Evolutionary conservation across 1,140 invertebrate genomes (phyloP).

Genomic region (Saccostrea glomerata): DNA sequence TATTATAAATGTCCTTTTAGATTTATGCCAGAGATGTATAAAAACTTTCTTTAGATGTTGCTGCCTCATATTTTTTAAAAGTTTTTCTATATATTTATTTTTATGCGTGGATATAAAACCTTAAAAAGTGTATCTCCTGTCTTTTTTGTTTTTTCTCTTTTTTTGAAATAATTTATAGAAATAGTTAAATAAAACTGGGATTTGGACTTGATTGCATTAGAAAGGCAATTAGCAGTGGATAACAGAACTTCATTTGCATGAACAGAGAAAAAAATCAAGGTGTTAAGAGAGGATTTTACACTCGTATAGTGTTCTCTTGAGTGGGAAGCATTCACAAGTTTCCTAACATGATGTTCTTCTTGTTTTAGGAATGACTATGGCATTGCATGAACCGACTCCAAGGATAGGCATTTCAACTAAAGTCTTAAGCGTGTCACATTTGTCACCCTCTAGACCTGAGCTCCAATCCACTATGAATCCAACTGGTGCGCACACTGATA

Average conservation of each 20-base stretch:
- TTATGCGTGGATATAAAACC: neutral
- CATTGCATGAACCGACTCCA: neutral
- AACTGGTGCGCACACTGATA: neutral
- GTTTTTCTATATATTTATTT: neutral
- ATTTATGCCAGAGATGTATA: neutral
- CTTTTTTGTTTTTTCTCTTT: no score
- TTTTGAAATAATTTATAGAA: no score
- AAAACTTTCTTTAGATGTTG: neutral
- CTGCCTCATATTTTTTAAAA: neutral
- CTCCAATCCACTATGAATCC: neutral
- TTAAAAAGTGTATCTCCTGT: neutral
- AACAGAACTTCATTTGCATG: neutral
- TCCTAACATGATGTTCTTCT: neutral
- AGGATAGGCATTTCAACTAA: neutral
- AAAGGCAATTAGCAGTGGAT: neutral
- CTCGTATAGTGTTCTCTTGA: neutral
- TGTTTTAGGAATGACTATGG: neutral
- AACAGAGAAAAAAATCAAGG: neutral
- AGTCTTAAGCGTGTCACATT: neutral
- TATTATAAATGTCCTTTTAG: neutral
- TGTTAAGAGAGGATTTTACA: neutral
- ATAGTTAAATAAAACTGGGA: neutral
- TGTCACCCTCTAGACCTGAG: neutral
- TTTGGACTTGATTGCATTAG: neutral
- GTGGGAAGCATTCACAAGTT: neutral